A percentile compares a stretch with the other conserved stretches of the same genome.
These are phyloP conservation scores for Eupleurogrammus muticus DNA, from an alignment of 2,797 vertebrate species.

Conservation along the genomic window DNA sequence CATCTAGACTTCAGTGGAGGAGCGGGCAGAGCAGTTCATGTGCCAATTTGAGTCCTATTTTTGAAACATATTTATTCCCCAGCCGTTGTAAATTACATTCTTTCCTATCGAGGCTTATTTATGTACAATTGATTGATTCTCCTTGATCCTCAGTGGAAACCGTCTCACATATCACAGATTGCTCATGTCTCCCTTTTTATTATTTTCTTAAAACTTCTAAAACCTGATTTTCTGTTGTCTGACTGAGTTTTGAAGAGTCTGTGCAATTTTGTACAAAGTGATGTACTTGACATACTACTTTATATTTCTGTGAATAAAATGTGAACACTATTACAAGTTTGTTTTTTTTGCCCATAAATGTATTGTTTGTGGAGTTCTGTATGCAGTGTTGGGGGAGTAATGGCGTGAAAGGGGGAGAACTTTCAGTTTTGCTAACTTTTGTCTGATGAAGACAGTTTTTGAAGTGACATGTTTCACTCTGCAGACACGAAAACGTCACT, in stretches of 20 bases:
- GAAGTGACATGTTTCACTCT: background rate
- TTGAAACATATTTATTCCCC: conserved; percentile 81
- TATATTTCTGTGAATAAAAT: conserved; percentile 90
- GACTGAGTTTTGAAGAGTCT: conserved; percentile 84
- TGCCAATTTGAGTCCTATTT: conserved; percentile 86
- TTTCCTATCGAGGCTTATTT: conserved; percentile 71
- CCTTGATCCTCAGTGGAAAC: conserved; percentile 60
- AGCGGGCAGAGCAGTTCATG: conserved; percentile 71
- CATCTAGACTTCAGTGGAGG: conserved; percentile 32
- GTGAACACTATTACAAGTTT: conserved; percentile 60
- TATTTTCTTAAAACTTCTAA: conserved; percentile 72
- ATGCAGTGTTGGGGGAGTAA: background rate
- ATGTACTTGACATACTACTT: conserved; percentile 87
- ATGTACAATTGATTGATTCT: conserved; percentile 67
- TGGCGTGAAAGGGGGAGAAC: background rate
- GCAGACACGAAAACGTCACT: background rate
- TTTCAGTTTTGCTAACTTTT: background rate
- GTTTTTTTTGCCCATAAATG: conserved; percentile 13
- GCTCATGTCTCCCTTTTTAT: conserved; percentile 58
- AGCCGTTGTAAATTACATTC: conserved; percentile 77
- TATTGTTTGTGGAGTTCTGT: background rate
- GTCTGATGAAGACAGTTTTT: background rate
- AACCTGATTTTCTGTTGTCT: conserved; percentile 76
- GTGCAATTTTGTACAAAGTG: conserved; percentile 89
- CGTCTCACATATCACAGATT: conserved; percentile 70